Conservation (phyloP, 2,113 vertebrate genomes). For the Urocynchramus pylzowi region DNA sequence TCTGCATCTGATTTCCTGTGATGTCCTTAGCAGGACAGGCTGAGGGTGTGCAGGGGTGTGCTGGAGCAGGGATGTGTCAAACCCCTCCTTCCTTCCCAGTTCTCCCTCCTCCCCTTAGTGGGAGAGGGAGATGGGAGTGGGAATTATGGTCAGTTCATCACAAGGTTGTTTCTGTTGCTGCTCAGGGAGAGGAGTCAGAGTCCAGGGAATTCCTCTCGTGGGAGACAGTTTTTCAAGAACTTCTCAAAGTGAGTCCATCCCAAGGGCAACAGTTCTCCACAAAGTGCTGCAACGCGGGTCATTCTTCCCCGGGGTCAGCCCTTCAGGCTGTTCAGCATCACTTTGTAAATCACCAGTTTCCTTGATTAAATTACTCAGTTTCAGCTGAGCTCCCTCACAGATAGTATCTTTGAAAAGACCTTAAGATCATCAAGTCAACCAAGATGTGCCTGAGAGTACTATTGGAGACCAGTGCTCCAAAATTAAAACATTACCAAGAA, state of each 20-base stretch:
- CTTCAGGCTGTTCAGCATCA: background rate
- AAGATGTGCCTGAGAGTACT: background rate
- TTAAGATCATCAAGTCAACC: background rate
- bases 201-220: background rate
- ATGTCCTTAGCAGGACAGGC: background rate
- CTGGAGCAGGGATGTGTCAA: background rate
- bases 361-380: background rate
- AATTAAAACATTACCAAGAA: background rate
- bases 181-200: background rate
- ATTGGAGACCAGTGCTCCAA: background rate
- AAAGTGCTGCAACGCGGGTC: accelerated
- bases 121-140: background rate
- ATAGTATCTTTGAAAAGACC: background rate
- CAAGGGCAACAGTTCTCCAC: background rate
- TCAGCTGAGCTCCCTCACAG: background rate
- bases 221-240: background rate
- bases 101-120: background rate
- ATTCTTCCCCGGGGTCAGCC: background rate
- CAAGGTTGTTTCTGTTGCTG: background rate
- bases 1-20: background rate
- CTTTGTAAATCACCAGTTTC: background rate
- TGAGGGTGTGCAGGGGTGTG: background rate
- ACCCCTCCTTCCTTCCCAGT: background rate
- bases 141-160: background rate
- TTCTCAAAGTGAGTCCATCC: background rate